Evolutionary conservation across 2,888 invertebrate genomes (phyloP).

Genomic region (Calameuta pallipes): DNA sequence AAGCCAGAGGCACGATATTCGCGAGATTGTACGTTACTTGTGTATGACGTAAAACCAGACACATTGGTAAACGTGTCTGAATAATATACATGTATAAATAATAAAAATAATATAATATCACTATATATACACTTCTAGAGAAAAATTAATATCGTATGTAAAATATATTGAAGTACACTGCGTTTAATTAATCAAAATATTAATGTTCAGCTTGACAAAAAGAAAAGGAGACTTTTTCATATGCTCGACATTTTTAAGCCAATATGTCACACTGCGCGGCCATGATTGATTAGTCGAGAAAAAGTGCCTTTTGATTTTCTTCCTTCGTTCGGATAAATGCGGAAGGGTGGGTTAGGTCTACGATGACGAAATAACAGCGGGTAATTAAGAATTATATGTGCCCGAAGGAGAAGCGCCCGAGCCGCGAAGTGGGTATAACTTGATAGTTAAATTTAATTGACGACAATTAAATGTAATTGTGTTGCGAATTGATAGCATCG

Average conservation of each 20-base stretch:
- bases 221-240: not conserved
- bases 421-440: not conserved
- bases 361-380: not conserved
- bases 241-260: not conserved
- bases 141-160: not conserved
- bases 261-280: not conserved
- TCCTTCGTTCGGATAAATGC: not conserved
- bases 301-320: not conserved
- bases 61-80: not conserved
- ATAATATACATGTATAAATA: not conserved
- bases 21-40: not conserved
- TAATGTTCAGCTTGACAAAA: not conserved
- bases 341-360: not conserved
- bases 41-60: not conserved
- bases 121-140: not conserved
- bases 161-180: not conserved
- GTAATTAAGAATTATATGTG: not conserved
- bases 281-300: not conserved
- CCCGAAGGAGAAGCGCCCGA: not conserved
- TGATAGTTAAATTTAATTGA: conserved; percentile 17
- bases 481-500: conserved; percentile 15
- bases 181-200: not conserved
- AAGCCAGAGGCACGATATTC: not conserved
- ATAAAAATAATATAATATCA: not conserved
- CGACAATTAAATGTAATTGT: conserved; percentile 13